Conservation (phyloP, 2,888 invertebrate species). For the Nomada fucata region DNA sequence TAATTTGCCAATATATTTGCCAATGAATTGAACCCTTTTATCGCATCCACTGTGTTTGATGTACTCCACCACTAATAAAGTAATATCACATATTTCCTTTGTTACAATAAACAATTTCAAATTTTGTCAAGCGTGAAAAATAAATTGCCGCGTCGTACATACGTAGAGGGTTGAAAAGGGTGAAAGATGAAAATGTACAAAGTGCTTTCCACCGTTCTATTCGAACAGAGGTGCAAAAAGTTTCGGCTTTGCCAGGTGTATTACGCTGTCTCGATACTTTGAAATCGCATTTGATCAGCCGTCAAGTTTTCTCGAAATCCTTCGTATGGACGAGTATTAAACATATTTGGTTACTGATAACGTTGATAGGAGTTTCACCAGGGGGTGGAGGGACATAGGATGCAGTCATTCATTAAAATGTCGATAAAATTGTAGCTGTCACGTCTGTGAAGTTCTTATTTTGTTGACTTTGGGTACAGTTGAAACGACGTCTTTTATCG, state of each 20-base stretch:
- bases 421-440: constrained; percentile 19
- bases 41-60: too few relatives aligned
- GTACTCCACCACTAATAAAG: too few relatives aligned
- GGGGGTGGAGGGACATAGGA: background rate
- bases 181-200: background rate
- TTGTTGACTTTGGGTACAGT: constrained; percentile 29
- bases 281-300: background rate
- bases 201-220: background rate
- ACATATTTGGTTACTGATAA: constrained; percentile 51
- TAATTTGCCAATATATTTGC: too few relatives aligned
- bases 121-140: too few relatives aligned
- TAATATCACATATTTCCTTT: too few relatives aligned
- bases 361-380: background rate
- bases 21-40: too few relatives aligned
- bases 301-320: background rate
- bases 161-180: too few relatives aligned
- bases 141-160: too few relatives aligned
- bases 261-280: background rate
- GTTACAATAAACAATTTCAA: too few relatives aligned
- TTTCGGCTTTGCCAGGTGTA: background rate
- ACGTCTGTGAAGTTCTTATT: background rate
- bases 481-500: constrained; percentile 10
- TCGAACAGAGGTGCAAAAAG: background rate
- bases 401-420: constrained; percentile 37
- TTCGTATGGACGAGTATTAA: background rate